Evolutionary conservation across 2,113 vertebrate species (phyloP).

Genomic region (Elanoides forficatus): DNA sequence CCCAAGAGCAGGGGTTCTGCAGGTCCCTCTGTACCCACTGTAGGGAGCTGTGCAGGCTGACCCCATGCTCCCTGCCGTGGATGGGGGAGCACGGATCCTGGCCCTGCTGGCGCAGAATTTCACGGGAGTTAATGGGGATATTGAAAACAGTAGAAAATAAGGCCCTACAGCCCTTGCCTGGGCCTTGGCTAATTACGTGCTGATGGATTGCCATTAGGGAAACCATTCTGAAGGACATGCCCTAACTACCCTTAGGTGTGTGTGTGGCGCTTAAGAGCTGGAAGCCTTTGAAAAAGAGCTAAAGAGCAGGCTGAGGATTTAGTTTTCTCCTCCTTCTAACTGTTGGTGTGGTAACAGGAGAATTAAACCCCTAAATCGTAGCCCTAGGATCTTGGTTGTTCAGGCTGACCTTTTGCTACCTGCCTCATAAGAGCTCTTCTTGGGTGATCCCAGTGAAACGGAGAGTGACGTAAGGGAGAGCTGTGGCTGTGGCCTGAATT

Average conservation of each 20-base stretch:
- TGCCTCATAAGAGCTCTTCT: not conserved
- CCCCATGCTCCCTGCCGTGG: not conserved
- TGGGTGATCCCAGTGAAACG: not conserved
- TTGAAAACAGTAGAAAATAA: not conserved
- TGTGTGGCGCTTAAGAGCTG: not conserved
- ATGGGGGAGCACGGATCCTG: rapidly evolving
- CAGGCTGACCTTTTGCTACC: conserved; percentile 49
- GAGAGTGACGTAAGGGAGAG: not conserved
- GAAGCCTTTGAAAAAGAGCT: not conserved
- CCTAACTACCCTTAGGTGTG: not conserved
- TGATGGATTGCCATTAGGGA: conserved; percentile 19
- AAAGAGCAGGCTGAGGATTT: not conserved
- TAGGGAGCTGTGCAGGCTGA: not conserved
- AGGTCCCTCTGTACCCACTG: not conserved
- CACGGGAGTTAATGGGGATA: not conserved
- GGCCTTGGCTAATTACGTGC: not conserved
- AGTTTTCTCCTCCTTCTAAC: conserved; percentile 6
- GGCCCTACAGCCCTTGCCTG: not conserved
- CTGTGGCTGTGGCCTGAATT: not conserved
- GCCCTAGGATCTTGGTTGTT: not conserved
- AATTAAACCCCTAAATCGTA: not conserved
- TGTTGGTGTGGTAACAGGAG: conserved; percentile 16
- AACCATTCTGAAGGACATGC: not conserved
- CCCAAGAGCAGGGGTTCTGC: not conserved
- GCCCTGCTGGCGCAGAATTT: not conserved